These are phyloP conservation scores for Sylvicola fuscatus DNA, from an alignment of 2,888 invertebrate genomes.

Conservation along the genomic window DNA sequence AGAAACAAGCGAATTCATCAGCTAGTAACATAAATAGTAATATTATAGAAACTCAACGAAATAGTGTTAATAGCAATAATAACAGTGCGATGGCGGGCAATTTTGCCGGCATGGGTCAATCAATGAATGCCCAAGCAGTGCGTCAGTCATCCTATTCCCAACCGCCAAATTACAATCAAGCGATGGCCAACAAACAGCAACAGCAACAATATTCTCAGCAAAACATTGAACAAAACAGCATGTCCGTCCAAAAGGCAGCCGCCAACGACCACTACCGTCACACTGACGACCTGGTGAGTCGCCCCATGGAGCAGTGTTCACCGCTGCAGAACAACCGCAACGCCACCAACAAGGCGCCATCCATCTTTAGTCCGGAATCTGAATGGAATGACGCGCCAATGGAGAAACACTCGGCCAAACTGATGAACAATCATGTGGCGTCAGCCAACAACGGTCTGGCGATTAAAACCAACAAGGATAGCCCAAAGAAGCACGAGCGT, in stretches of 20 bases:
- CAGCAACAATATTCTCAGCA: conserved; percentile 7
- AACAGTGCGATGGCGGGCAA: neutral
- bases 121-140: conserved; percentile 4
- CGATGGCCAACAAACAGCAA: conserved; percentile 6
- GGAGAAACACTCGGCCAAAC: neutral
- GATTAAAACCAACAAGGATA: conserved; percentile 14
- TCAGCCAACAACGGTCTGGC: conserved; percentile 8
- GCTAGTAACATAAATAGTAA: neutral
- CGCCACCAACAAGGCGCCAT: conserved; percentile 8
- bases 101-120: neutral
- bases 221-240: neutral
- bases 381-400: conserved; percentile 18
- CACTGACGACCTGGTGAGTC: neutral
- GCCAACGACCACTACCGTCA: neutral
- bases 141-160: conserved; percentile 5
- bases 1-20: conserved; percentile 1
- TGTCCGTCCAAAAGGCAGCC: too few relatives aligned
- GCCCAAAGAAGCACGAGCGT: conserved; percentile 19
- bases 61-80: too few relatives aligned
- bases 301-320: too few relatives aligned
- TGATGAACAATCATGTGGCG: conserved; percentile 2
- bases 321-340: conserved; percentile 6
- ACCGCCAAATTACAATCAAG: conserved; percentile 9
- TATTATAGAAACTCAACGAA: neutral
- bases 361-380: conserved; percentile 24